phyloP scores from a whole-genome alignment of 1,140 invertebrate genomes.

The Aphaenogaster ashmeadi region DNA sequence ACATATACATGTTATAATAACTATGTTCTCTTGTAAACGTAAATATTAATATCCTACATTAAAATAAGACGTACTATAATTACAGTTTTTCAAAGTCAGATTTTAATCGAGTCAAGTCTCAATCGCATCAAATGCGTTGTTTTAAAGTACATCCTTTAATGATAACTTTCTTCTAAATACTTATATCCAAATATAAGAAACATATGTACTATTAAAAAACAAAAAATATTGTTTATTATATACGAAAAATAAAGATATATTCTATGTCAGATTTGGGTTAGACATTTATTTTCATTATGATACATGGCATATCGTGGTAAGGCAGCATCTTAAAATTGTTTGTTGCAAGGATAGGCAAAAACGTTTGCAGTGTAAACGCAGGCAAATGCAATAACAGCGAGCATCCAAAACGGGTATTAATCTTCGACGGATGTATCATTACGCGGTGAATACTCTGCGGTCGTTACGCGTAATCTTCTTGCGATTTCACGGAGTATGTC shows the following conservation, averaged over 20 bases:
- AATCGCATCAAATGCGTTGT: neutral
- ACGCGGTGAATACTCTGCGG: conserved; percentile 9
- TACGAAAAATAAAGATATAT: neutral
- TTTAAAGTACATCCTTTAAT: neutral
- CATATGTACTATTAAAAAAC: neutral
- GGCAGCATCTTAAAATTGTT: conserved; percentile 23
- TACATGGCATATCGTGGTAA: neutral
- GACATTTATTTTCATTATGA: neutral
- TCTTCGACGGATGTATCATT: conserved; percentile 76
- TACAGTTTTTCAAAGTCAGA: neutral
- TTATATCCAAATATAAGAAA: neutral
- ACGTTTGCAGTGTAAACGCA: conserved; percentile 50
- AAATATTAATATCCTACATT: neutral
- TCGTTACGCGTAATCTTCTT: conserved; percentile 63
- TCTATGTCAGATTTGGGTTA: neutral
- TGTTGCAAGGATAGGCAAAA: conserved; percentile 10
- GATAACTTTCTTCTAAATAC: neutral
- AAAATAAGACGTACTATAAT: neutral
- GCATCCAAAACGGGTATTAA: conserved; percentile 76
- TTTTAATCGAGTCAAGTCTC: conserved; percentile 5
- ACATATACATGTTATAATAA: neutral
- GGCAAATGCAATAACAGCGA: conserved; percentile 68
- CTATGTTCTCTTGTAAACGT: neutral
- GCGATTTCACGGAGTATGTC: conserved; percentile 58
- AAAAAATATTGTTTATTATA: neutral